These are phyloP conservation scores for Planiliza haematocheilus DNA, from an alignment of 2,113 vertebrate species.

Conservation along the genomic window DNA sequence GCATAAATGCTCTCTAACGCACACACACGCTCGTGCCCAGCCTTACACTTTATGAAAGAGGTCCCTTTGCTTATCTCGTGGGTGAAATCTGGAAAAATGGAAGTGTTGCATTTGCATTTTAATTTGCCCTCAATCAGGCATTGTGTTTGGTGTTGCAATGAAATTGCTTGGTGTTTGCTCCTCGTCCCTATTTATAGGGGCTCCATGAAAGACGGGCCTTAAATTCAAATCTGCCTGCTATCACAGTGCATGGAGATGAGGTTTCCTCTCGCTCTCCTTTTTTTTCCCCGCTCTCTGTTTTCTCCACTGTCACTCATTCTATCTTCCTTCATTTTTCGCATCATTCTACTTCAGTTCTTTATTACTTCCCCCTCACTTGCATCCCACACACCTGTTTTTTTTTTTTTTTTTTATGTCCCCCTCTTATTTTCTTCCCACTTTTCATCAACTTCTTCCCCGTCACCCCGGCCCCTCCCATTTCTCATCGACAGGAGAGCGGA, in stretches of 20 bases:
- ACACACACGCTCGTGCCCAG: constrained; percentile 1
- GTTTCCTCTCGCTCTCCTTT: constrained; percentile 4
- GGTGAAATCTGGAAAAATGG: constrained; percentile 72
- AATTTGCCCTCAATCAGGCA: constrained; percentile 81
- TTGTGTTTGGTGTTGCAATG: constrained; percentile 68
- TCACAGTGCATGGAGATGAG: constrained; percentile 60
- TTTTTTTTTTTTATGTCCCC: background rate
- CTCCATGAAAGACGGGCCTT: constrained; percentile 46
- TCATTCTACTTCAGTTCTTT: constrained; percentile 1
- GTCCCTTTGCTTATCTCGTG: constrained; percentile 73
- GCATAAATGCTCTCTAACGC: constrained; percentile 16
- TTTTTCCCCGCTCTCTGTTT: constrained; percentile 3
- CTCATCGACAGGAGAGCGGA: constrained; percentile 17
- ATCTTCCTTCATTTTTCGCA: constrained; percentile 9
- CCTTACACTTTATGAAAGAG: constrained; percentile 53
- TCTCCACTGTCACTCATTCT: constrained; percentile 36
- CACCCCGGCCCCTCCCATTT: background rate
- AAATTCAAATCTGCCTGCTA: constrained; percentile 72
- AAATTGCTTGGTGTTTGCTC: constrained; percentile 75
- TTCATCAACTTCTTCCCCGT: background rate
- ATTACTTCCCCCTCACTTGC: constrained; percentile 21
- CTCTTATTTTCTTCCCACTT: background rate
- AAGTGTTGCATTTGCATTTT: constrained; percentile 84
- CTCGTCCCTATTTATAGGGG: constrained; percentile 65
- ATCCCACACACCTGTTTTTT: background rate